These are phyloP conservation scores for Mellilla xanthometata DNA, from an alignment of 2,888 invertebrate species.

Conservation along the genomic window DNA sequence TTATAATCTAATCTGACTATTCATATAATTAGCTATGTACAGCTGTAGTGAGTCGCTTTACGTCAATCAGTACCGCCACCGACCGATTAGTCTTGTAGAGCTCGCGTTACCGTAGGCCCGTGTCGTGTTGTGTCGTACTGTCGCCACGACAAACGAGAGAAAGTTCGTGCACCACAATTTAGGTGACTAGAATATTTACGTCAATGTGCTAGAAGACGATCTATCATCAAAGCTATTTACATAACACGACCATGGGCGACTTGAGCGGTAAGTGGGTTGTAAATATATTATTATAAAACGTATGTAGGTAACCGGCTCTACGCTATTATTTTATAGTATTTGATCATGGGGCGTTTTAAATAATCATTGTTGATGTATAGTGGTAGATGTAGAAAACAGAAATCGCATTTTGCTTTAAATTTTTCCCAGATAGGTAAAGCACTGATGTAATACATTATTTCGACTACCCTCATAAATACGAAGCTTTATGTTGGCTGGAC, in stretches of 20 bases:
- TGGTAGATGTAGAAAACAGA: too few species aligned
- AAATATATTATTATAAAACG: neutral
- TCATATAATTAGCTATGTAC: too few species aligned
- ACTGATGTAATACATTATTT: too few species aligned
- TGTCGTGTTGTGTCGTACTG: neutral
- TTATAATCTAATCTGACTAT: too few species aligned
- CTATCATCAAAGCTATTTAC: neutral
- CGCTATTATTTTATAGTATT: too few species aligned
- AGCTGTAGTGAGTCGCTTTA: too few species aligned
- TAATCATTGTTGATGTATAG: too few species aligned
- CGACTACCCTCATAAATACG: too few species aligned
- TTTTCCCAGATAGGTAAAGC: too few species aligned
- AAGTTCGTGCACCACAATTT: conserved; percentile 11
- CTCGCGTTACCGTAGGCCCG: neutral
- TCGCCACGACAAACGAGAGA: conserved; percentile 10
- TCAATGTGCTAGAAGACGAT: conserved; percentile 1
- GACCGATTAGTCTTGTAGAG: conserved; percentile 1
- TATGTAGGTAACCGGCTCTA: neutral
- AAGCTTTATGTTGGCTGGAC: too few species aligned
- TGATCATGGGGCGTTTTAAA: too few species aligned
- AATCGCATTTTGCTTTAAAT: too few species aligned
- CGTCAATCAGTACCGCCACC: neutral
- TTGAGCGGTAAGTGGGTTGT: conserved; percentile 30
- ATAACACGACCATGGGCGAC: conserved; percentile 24
- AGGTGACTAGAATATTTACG: neutral